Conservation (phyloP, 2,797 vertebrate genomes). For the Cossypha dichroa region DNA sequence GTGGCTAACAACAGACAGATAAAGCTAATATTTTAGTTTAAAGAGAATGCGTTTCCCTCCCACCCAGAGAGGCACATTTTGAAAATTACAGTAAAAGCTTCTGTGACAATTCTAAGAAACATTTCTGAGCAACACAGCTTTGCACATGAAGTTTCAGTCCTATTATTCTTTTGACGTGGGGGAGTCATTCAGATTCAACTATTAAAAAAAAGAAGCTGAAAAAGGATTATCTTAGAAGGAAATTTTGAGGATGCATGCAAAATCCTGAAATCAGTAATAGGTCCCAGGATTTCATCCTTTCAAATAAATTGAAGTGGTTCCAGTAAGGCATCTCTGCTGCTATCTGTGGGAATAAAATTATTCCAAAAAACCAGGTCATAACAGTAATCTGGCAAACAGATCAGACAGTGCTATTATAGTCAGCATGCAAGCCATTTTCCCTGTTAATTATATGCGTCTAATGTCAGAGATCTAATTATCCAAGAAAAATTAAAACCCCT, state of each 20-base stretch:
- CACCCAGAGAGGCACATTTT: not conserved
- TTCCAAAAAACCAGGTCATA: not conserved
- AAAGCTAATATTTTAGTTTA: not conserved
- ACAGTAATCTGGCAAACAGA: constrained; percentile 1
- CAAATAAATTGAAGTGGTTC: not conserved
- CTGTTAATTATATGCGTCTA: constrained; percentile 34
- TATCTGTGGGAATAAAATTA: not conserved
- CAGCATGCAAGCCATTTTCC: constrained; percentile 9
- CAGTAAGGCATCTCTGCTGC: not conserved
- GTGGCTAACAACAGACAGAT: not conserved
- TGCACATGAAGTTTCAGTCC: not conserved
- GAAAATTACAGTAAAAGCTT: constrained; percentile 10
- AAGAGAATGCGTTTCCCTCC: not conserved
- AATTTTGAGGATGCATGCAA: not conserved
- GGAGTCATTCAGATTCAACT: not conserved
- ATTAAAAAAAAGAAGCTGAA: not conserved
- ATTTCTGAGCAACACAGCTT: not conserved
- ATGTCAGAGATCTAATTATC: constrained; percentile 57
- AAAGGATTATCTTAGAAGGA: not conserved
- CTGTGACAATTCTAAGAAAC: not conserved
- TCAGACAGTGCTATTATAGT: constrained; percentile 22
- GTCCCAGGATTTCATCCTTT: not conserved
- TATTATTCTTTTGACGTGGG: not conserved
- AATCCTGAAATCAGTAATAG: not conserved
- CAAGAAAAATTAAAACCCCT: constrained; percentile 36